Percentiles rank a stretch among this genome's conserved stretches.
Conservation (phyloP, 2,888 invertebrate species). For the Brenthis daphne region DNA sequence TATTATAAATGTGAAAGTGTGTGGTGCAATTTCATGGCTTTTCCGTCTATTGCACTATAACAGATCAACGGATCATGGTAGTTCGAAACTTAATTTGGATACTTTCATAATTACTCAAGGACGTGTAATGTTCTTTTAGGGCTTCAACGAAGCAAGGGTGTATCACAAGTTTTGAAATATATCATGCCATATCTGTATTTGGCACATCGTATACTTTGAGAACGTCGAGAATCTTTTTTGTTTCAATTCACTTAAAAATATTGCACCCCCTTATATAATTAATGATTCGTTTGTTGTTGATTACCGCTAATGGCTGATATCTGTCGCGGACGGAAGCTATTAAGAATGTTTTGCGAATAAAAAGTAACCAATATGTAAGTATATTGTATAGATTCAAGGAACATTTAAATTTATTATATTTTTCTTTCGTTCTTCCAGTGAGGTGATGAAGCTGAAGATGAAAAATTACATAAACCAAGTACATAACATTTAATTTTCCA, state of each 20-base stretch:
- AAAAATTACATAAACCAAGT: too few species aligned
- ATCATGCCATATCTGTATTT: constrained; percentile 11
- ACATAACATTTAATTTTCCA: too few species aligned
- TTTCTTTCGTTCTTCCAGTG: background rate
- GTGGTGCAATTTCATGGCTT: too few species aligned
- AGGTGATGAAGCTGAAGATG: too few species aligned
- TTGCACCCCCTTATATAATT: constrained; percentile 62
- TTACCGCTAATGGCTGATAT: constrained; percentile 61
- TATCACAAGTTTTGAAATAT: background rate
- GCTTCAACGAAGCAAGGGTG: background rate
- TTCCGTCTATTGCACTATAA: too few species aligned
- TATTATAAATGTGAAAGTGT: too few species aligned
- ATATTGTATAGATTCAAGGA: background rate
- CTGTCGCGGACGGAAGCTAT: constrained; percentile 51
- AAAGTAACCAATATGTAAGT: constrained; percentile 13
- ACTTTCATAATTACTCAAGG: too few species aligned
- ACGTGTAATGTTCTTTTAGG: background rate
- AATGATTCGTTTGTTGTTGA: constrained; percentile 70
- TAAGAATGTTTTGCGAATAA: constrained; percentile 36
- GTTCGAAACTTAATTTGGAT: too few species aligned
- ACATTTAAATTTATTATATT: background rate
- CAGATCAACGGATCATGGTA: too few species aligned
- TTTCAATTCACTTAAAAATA: constrained; percentile 69
- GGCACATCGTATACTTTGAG: constrained; percentile 5
- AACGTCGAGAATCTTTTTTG: constrained; percentile 52